Conservation (phyloP, 1,140 invertebrate genomes). For the Ruditapes philippinarum region DNA sequence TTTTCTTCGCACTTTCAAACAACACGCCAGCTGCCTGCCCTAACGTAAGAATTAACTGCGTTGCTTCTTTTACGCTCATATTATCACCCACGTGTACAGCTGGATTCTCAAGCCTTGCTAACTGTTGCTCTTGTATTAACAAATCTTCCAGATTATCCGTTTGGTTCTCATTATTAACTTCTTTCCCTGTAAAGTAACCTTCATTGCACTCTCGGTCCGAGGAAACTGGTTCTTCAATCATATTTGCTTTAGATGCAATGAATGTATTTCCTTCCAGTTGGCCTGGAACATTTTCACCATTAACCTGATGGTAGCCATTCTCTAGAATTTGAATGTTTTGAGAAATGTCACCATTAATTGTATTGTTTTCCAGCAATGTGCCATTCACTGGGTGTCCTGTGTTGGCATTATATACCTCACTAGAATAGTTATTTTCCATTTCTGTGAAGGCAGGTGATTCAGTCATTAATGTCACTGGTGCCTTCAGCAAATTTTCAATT, state of each 20-base stretch:
- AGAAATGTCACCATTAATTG: neutral
- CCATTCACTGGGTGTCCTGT: neutral
- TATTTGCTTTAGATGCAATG: neutral
- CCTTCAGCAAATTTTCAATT: constrained; percentile 25
- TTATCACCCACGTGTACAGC: neutral
- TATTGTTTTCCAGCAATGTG: neutral
- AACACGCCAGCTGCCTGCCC: neutral
- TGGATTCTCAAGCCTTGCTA: constrained; percentile 10
- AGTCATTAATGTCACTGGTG: neutral
- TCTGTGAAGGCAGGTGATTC: neutral
- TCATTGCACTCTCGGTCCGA: neutral
- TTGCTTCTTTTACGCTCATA: neutral
- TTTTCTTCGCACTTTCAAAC: constrained; percentile 1
- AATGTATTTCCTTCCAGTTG: neutral
- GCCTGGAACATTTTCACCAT: neutral
- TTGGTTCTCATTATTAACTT: neutral
- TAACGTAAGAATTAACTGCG: neutral
- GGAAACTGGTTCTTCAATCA: too few species aligned
- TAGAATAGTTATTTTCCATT: neutral
- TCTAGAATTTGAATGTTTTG: too few species aligned
- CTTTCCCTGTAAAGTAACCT: neutral
- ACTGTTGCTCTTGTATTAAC: neutral
- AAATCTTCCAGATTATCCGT: neutral
- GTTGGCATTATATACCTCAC: neutral
- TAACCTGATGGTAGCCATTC: too few species aligned